These are phyloP conservation scores for Altica lythri DNA, from an alignment of 2,888 invertebrate genomes.

Conservation along the genomic window DNA sequence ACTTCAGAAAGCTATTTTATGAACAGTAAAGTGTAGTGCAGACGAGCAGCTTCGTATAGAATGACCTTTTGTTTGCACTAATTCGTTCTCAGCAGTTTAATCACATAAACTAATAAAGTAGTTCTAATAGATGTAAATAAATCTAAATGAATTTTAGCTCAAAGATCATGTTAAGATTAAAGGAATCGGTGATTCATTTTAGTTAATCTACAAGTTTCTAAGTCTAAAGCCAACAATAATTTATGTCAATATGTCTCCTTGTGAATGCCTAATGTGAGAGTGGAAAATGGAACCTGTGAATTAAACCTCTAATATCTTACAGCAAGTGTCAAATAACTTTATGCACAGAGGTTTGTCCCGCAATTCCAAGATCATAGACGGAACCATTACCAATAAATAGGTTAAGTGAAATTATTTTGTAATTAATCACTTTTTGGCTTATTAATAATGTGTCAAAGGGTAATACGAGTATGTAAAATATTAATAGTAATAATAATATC, in stretches of 20 bases:
- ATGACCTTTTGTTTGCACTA: no score
- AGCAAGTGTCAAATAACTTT: conserved; percentile 44
- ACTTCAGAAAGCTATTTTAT: no score
- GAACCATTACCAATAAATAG: neutral
- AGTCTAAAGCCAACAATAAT: conserved; percentile 24
- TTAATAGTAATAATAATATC: no score
- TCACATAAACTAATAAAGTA: no score
- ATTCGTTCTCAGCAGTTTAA: no score
- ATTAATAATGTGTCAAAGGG: no score
- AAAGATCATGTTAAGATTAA: neutral
- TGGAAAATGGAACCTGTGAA: conserved; percentile 36
- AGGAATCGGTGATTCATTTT: conserved; percentile 19
- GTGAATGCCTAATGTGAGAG: conserved; percentile 34
- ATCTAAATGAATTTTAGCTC: no score
- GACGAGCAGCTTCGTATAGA: no score
- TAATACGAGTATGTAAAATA: no score
- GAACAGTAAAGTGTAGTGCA: no score
- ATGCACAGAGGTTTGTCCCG: conserved; percentile 41
- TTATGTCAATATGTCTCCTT: conserved; percentile 35
- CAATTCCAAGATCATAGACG: conserved; percentile 24
- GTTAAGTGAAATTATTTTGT: neutral
- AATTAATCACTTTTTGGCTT: neutral
- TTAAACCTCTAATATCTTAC: conserved; percentile 45
- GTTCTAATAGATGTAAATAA: no score
- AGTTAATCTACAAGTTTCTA: conserved; percentile 23